phyloP scores from a whole-genome alignment of 2,888 invertebrate species.

The Conops quadrifasciatus region DNA sequence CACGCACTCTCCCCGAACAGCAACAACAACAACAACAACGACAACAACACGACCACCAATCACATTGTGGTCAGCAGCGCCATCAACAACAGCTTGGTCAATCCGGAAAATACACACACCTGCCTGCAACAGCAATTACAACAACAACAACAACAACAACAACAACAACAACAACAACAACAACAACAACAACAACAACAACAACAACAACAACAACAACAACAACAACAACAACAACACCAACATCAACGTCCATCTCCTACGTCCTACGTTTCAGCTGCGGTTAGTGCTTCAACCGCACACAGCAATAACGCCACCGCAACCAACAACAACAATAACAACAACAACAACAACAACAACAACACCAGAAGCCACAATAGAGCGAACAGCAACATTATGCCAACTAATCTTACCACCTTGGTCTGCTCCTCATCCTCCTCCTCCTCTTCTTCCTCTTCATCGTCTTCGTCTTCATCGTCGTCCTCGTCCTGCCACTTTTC shows the following conservation, averaged over 20 bases:
- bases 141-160: slow-evolving; percentile 26
- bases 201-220: slow-evolving; percentile 38
- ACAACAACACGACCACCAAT: slow-evolving; percentile 46
- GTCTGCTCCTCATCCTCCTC: slow-evolving; percentile 51
- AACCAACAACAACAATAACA: slow-evolving; percentile 41
- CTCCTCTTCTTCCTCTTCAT: slow-evolving; percentile 49
- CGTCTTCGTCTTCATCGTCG: slow-evolving; percentile 55
- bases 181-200: slow-evolving; percentile 30
- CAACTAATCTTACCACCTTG: slow-evolving; percentile 51
- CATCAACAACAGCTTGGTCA: slow-evolving; percentile 38
- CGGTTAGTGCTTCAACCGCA: slow-evolving; percentile 38
- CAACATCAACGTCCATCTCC: slow-evolving; percentile 38
- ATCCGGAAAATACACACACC: slow-evolving; percentile 39
- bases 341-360: slow-evolving; percentile 40
- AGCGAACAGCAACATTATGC: slow-evolving; percentile 30
- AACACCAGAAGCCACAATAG: slow-evolving; percentile 42
- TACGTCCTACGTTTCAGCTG: slow-evolving; percentile 32
- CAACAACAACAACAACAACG: slow-evolving; percentile 48
- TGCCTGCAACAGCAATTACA: slow-evolving; percentile 45
- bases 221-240: slow-evolving; percentile 37
- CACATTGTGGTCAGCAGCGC: slow-evolving; percentile 45
- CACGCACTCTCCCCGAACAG: slow-evolving; percentile 42
- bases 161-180: slow-evolving; percentile 37
- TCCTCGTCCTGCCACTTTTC: slow-evolving; percentile 51
- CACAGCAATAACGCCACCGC: slow-evolving; percentile 42